Evolutionary conservation across 2,888 invertebrate species (phyloP).

Genomic region (Perdita meconis): DNA sequence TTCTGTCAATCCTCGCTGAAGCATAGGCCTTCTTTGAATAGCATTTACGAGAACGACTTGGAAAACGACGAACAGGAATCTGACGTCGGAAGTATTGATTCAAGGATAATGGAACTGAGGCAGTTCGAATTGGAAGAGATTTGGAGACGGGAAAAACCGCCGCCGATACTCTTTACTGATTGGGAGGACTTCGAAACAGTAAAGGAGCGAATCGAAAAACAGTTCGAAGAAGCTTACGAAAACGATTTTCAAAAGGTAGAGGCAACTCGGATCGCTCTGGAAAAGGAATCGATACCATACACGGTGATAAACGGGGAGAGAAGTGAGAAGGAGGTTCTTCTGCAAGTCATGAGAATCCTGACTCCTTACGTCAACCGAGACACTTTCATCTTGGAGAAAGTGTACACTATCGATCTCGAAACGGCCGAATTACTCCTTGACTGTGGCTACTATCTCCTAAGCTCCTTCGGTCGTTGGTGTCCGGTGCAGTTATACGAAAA

Average conservation of each 20-base stretch:
- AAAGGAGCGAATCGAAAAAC: conserved; percentile 83
- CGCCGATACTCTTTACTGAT: conserved; percentile 84
- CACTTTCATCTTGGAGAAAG: conserved; percentile 86
- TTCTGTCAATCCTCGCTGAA: too few species aligned
- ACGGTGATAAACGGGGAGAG: conserved; percentile 84
- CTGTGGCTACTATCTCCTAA: conserved; percentile 87
- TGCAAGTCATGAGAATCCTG: conserved; percentile 74
- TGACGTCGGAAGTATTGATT: background rate
- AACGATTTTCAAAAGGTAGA: conserved; percentile 84
- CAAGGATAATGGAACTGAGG: conserved; percentile 82
- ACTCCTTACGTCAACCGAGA: conserved; percentile 84
- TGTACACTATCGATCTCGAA: conserved; percentile 85
- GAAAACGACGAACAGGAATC: conserved; percentile 12
- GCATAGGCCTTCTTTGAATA: background rate
- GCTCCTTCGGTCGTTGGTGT: conserved; percentile 88
- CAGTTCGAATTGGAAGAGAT: conserved; percentile 79
- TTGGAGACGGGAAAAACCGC: conserved; percentile 60
- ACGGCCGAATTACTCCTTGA: conserved; percentile 86
- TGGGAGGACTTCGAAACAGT: conserved; percentile 85
- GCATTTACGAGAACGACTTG: background rate
- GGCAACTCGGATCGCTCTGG: conserved; percentile 80
- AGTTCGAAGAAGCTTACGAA: conserved; percentile 85
- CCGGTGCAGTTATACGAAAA: conserved; percentile 87
- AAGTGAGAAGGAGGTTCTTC: conserved; percentile 75
- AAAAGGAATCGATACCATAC: conserved; percentile 84